phyloP scores from a whole-genome alignment of 2,797 vertebrate species.

The Chromis chromis region DNA sequence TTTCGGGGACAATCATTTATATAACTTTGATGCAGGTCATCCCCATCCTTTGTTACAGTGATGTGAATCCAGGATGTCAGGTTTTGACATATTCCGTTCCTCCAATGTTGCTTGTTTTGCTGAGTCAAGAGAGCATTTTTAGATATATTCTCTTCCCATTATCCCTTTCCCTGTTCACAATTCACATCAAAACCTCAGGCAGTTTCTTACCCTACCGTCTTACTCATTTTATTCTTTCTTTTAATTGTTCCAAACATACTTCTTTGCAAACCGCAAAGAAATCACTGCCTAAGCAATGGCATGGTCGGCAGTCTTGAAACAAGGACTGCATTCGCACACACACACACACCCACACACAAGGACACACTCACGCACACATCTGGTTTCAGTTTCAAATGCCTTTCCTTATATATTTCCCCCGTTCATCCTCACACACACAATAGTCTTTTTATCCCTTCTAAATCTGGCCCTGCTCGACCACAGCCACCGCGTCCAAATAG shows the following conservation, averaged over 20 bases:
- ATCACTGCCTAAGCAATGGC: slow-evolving; percentile 52
- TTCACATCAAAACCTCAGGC: slow-evolving; percentile 50
- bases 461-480: slow-evolving; percentile 54
- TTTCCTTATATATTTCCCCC: slow-evolving; percentile 74
- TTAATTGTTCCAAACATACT: slow-evolving; percentile 71
- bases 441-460: slow-evolving; percentile 79
- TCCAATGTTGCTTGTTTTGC: slow-evolving; percentile 48
- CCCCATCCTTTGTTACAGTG: slow-evolving; percentile 52
- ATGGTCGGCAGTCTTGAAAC: slow-evolving; percentile 45
- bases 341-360: slow-evolving; percentile 32
- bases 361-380: slow-evolving; percentile 74
- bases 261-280: slow-evolving; percentile 67
- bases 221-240: slow-evolving; percentile 67
- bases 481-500: slow-evolving; percentile 61
- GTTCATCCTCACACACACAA: slow-evolving; percentile 78
- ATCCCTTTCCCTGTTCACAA: slow-evolving; percentile 31
- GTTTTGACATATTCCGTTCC: slow-evolving; percentile 55
- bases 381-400: slow-evolving; percentile 83
- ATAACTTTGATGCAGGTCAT: slow-evolving; percentile 52
- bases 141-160: slow-evolving; percentile 27
- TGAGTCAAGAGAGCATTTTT: slow-evolving; percentile 62
- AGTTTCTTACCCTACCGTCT: slow-evolving; percentile 49
- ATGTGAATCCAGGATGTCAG: slow-evolving; percentile 71
- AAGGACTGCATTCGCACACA: slow-evolving; percentile 33
- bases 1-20: slow-evolving; percentile 26